These are phyloP conservation scores for Felis chaus DNA, from an alignment of 2,113 vertebrate genomes.

Conservation along the genomic window DNA sequence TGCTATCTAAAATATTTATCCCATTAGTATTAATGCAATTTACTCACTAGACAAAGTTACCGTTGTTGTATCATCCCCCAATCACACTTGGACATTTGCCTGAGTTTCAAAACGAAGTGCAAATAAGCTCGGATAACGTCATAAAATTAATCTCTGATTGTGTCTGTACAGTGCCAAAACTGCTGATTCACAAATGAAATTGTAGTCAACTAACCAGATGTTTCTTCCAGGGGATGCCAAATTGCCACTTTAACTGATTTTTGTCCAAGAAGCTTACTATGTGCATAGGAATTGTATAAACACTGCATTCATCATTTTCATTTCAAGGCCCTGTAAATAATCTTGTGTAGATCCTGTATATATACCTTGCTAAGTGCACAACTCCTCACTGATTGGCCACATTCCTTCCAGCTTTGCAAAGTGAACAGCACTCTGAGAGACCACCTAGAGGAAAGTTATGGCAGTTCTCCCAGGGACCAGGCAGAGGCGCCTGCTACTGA, in stretches of 20 bases:
- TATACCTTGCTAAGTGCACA: neutral
- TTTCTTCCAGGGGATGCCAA: conserved; percentile 62
- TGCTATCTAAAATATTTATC: neutral
- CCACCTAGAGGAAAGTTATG: neutral
- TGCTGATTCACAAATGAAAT: conserved; percentile 70
- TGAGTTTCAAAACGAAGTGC: conserved; percentile 16
- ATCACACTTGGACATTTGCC: conserved; percentile 36
- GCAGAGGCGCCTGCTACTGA: neutral
- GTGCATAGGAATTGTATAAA: neutral
- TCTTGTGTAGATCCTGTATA: neutral
- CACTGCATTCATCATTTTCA: neutral
- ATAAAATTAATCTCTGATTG: conserved; percentile 58
- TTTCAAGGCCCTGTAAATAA: neutral
- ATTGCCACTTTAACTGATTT: conserved; percentile 56
- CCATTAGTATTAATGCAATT: neutral
- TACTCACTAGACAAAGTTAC: conserved; percentile 25
- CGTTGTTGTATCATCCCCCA: neutral
- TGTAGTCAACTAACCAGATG: conserved; percentile 64
- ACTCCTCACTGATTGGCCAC: neutral
- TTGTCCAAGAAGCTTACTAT: conserved; percentile 57
- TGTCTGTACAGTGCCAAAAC: conserved; percentile 49
- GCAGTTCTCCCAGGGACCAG: neutral
- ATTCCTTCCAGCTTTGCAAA: neutral
- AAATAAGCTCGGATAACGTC: conserved; percentile 32
- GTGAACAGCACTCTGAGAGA: neutral